These are phyloP conservation scores for Seriola quinqueradiata DNA, from an alignment of 2,113 vertebrate genomes.

Conservation along the genomic window DNA sequence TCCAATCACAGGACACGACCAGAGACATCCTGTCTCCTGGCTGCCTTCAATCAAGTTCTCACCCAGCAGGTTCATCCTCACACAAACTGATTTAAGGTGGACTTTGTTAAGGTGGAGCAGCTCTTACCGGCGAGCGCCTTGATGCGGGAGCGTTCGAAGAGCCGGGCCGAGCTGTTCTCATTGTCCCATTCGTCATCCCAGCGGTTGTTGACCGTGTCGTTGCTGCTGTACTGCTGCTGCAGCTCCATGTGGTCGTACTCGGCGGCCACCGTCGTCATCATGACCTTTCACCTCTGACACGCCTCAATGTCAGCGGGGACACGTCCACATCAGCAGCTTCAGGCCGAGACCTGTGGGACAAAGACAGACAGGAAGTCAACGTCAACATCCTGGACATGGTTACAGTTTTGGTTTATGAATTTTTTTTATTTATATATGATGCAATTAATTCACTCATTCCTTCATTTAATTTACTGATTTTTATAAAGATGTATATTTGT, in stretches of 20 bases:
- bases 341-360: conserved; percentile 74
- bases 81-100: background rate
- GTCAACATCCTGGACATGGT: too few relatives aligned
- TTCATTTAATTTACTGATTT: too few relatives aligned
- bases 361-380: background rate
- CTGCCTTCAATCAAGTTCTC: too few relatives aligned
- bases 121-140: conserved; percentile 94
- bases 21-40: too few relatives aligned
- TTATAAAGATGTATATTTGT: too few relatives aligned
- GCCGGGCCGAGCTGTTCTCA: conserved; percentile 95
- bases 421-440: too few relatives aligned
- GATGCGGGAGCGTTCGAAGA: conserved; percentile 96
- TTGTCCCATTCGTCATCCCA: conserved; percentile 98
- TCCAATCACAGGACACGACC: too few relatives aligned
- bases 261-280: conserved; percentile 94
- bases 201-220: conserved; percentile 94
- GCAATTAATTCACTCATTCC: too few relatives aligned
- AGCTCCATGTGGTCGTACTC: conserved; percentile 96
- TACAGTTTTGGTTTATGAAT: too few relatives aligned
- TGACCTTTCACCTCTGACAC: conserved; percentile 78
- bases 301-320: conserved; percentile 73
- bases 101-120: background rate
- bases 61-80: too few relatives aligned
- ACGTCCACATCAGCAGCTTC: conserved; percentile 88
- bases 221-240: conserved; percentile 92